Base-by-base conservation (phyloP, 2,797 vertebrate species). In the Eulemur rubriventer region DNA sequence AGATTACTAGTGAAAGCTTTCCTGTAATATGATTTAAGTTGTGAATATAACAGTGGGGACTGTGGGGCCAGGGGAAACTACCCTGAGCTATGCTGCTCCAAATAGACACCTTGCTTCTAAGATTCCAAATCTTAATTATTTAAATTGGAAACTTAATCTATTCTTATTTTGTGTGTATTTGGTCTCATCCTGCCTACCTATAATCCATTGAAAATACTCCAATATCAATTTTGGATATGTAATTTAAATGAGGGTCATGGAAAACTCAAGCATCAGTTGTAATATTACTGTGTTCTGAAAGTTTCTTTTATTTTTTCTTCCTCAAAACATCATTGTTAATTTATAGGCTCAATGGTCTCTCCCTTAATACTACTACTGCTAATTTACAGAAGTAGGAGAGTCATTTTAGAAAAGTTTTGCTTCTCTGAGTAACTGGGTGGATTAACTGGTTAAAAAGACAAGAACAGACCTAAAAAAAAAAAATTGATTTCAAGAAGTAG, bases 361-460 rank as follows among this genome's bases (percentile, higher is more conserved):
- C 85, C 76, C 48, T 94, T 91, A 92, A 96, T 80, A 97, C 26
- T 73, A 83, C 91, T 90, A 97, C 72, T 96, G 24, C 10, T 94
- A 96, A 95, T 90, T 96, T 89, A 95, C 35, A 33, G 28, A 96
- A 92, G 67, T 92, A 26, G 52, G 11, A 90, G n/a, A 85, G 55
- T 50, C 50, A 10, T 80, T 94, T 95, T 78, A 50, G 33, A 80
- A 82, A 97, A 93, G 38, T 86, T 94, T 88, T 91, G 38, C 14
- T 95, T 90, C 59, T 89, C 63, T 26, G 48, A 90, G 43, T 88
- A 88, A 93, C 28, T 76, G 73, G 81, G 65, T 48, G 76, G 59
- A 96, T 86, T 94, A 76, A 70, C 28, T 89, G 14, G 67, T 91
- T 97, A 88, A 92, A 95, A 96, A 86, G 65, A 65, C 87, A 93